Evolutionary conservation across 2,888 invertebrate genomes (phyloP).

Genomic region (Ligdia adustata): DNA sequence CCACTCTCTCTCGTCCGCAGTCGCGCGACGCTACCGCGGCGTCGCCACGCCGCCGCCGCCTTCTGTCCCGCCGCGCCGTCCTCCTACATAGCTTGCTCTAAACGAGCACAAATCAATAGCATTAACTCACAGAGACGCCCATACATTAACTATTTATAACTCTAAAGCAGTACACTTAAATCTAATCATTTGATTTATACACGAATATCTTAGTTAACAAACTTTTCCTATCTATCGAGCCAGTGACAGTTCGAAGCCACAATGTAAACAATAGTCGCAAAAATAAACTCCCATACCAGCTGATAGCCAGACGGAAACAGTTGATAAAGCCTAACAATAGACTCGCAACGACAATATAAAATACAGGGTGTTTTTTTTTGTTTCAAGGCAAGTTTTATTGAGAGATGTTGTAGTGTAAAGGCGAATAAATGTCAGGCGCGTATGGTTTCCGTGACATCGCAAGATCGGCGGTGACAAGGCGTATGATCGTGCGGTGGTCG

Average conservation of each 20-base stretch:
- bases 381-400: slow-evolving; percentile 23
- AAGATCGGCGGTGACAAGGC: slow-evolving; percentile 54
- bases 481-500: slow-evolving; percentile 54
- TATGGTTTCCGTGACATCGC: slow-evolving; percentile 25
- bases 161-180: slow-evolving; percentile 20
- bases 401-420: slow-evolving; percentile 31
- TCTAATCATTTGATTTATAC: not conserved
- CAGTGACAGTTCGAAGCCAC: slow-evolving; percentile 39
- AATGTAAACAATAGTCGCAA: slow-evolving; percentile 53
- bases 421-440: slow-evolving; percentile 47
- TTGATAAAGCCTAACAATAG: slow-evolving; percentile 41
- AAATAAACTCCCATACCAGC: slow-evolving; percentile 51
- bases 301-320: slow-evolving; percentile 47
- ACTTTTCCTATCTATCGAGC: slow-evolving; percentile 25
- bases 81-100: slow-evolving; percentile 43
- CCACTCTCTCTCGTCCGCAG: slow-evolving; percentile 53
- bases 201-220: slow-evolving; percentile 19
- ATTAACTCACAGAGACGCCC: slow-evolving; percentile 45
- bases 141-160: slow-evolving; percentile 49
- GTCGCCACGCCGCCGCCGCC: slow-evolving; percentile 63
- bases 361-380: not conserved
- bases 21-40: slow-evolving; percentile 67
- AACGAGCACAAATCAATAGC: slow-evolving; percentile 65
- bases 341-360: not conserved
- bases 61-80: slow-evolving; percentile 48